These are phyloP conservation scores for Phyllotreta striolata DNA, from an alignment of 2,888 invertebrate genomes.

Conservation along the genomic window DNA sequence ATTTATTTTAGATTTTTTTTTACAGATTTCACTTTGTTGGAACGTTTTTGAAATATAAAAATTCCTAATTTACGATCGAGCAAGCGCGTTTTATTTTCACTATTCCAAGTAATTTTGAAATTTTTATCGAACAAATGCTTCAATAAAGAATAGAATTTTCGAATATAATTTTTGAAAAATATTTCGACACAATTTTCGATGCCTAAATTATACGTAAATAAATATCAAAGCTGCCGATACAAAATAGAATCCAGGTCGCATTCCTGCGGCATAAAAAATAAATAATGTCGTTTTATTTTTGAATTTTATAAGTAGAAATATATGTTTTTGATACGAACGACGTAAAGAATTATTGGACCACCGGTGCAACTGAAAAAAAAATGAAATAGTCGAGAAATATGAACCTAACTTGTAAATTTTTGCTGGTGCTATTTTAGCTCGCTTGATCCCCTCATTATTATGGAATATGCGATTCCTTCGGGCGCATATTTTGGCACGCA, in stretches of 20 bases:
- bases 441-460: constrained; percentile 50
- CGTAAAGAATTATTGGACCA: constrained; percentile 6
- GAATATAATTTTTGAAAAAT: no score
- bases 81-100: no score
- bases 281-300: neutral
- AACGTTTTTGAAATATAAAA: no score
- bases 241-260: constrained; percentile 1
- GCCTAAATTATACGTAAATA: neutral
- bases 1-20: neutral
- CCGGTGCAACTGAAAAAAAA: neutral
- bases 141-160: no score
- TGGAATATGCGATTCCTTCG: constrained; percentile 37
- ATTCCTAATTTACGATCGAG: no score
- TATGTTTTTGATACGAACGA: neutral
- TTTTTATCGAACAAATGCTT: no score
- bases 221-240: constrained; percentile 8
- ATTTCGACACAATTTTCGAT: no score
- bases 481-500: constrained; percentile 48
- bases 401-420: constrained; percentile 38
- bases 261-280: constrained; percentile 7
- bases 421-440: constrained; percentile 46
- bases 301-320: constrained; percentile 1
- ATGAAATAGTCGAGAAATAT: constrained; percentile 18
- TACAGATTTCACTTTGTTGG: neutral
- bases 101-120: no score